Conservation (phyloP, 35 echinoderm and acorn worm species). For the Patiria miniata region DNA sequence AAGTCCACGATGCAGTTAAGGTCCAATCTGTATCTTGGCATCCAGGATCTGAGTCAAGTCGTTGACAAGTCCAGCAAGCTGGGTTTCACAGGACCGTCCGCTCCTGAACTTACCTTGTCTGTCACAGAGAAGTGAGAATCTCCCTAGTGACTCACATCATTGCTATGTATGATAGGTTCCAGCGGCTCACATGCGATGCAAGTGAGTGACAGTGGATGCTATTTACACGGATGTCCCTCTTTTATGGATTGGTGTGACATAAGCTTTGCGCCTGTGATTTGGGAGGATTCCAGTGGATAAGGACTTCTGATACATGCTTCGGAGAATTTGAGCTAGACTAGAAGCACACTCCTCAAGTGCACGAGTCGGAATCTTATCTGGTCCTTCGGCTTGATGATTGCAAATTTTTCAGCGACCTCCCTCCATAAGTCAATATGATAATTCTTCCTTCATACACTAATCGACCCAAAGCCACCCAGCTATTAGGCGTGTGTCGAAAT, state of each 20-base stretch:
- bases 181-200: constrained; percentile 39
- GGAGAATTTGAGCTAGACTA: too few species aligned
- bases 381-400: too few species aligned
- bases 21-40: neutral
- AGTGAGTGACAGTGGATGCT: too few species aligned
- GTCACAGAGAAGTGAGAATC: constrained; percentile 10
- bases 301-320: constrained; percentile 45
- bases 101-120: constrained; percentile 38
- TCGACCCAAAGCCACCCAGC: too few species aligned
- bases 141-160: constrained; percentile 7
- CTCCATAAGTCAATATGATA: too few species aligned
- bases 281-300: constrained; percentile 23
- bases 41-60: constrained; percentile 29
- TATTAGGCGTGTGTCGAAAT: too few species aligned
- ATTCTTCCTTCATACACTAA: too few species aligned
- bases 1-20: constrained; percentile 38
- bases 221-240: too few species aligned
- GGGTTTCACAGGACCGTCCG: constrained; percentile 52
- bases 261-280: constrained; percentile 36
- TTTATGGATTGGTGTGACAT: constrained; percentile 48
- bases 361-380: too few species aligned
- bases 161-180: constrained; percentile 31
- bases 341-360: too few species aligned
- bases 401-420: too few species aligned
- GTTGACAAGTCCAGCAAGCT: constrained; percentile 31